Percentiles rank a stretch among this genome's conserved stretches.
Conservation (phyloP, 2,888 invertebrate genomes). For the Formica aserva region DNA sequence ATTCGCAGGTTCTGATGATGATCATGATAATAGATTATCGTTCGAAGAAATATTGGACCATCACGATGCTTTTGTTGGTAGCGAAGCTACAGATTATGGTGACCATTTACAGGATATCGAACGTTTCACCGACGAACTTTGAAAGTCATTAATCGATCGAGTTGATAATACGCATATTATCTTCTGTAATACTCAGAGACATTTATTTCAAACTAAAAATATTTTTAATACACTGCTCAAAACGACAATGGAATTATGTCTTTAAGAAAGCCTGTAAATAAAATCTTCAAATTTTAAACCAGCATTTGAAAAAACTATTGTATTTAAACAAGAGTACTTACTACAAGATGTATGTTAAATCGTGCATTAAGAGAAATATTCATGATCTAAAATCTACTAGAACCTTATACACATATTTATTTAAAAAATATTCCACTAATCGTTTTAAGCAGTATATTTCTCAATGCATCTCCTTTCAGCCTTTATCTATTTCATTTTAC, state of each 20-base stretch:
- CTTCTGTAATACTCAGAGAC: constrained; percentile 52
- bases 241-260: neutral
- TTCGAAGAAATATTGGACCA: constrained; percentile 94
- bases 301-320: neutral
- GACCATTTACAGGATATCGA: constrained; percentile 93
- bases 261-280: neutral
- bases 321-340: neutral
- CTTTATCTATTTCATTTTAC: constrained; percentile 54
- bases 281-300: neutral
- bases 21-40: constrained; percentile 92
- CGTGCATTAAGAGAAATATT: neutral
- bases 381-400: neutral
- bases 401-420: neutral
- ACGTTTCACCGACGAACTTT: constrained; percentile 92
- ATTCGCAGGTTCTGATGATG: constrained; percentile 94
- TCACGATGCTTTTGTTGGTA: constrained; percentile 96
- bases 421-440: neutral
- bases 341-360: neutral
- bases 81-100: constrained; percentile 96
- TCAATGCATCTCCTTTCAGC: constrained; percentile 37
- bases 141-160: constrained; percentile 56
- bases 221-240: constrained; percentile 58
- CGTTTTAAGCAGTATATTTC: constrained; percentile 47
- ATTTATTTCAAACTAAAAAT: constrained; percentile 43
- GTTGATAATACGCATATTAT: constrained; percentile 40